These are phyloP conservation scores for Escarpia spicata DNA, from an alignment of 2,888 invertebrate species.

Conservation along the genomic window DNA sequence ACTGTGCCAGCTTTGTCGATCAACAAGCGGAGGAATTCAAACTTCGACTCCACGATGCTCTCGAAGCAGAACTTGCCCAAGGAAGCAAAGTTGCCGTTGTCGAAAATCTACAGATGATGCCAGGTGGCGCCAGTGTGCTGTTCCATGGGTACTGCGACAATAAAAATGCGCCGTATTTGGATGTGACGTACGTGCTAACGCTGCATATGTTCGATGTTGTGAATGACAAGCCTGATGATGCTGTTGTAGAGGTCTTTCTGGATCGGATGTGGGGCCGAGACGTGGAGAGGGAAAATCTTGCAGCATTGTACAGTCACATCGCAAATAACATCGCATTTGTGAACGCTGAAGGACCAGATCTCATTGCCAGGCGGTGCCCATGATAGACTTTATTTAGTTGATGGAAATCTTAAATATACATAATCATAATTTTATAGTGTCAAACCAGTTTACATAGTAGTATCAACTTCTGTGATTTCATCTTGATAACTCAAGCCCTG, in stretches of 20 bases:
- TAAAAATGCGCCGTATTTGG: slow-evolving; percentile 58
- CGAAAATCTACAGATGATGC: slow-evolving; percentile 50
- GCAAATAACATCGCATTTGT: slow-evolving; percentile 52
- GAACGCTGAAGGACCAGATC: slow-evolving; percentile 41
- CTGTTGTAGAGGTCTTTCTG: slow-evolving; percentile 44
- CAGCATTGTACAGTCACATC: slow-evolving; percentile 50
- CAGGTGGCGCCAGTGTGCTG: slow-evolving; percentile 50
- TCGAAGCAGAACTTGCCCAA: not conserved
- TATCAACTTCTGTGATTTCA: not conserved
- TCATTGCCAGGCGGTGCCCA: not conserved
- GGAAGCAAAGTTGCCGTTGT: slow-evolving; percentile 47
- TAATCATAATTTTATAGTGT: not conserved
- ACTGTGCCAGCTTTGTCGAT: not conserved
- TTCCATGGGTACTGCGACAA: slow-evolving; percentile 60
- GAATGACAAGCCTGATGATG: not conserved
- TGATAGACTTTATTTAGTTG: not conserved
- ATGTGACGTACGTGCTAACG: slow-evolving; percentile 50
- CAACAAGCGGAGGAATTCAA: not conserved
- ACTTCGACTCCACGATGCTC: not conserved
- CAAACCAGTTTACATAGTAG: not conserved
- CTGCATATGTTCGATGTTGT: slow-evolving; percentile 40
- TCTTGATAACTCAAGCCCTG: not conserved
- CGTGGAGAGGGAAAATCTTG: slow-evolving; percentile 51
- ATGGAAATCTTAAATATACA: not conserved
- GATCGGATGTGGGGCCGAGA: slow-evolving; percentile 45